These are phyloP conservation scores for Armadillidium nasatum DNA, from an alignment of 1,140 invertebrate genomes.

Conservation along the genomic window DNA sequence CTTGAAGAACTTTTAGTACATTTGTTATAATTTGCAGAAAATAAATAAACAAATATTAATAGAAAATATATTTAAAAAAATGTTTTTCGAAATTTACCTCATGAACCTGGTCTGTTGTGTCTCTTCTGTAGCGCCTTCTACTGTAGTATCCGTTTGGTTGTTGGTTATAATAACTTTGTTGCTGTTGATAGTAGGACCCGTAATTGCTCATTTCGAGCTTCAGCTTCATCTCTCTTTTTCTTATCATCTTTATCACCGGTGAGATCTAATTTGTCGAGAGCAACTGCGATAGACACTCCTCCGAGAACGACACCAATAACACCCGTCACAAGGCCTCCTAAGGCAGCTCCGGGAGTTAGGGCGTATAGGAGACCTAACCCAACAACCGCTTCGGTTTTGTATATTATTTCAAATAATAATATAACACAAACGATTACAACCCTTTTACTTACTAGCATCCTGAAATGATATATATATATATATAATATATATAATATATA, in stretches of 20 bases:
- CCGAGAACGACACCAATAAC: background rate
- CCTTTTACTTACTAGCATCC: too few species aligned
- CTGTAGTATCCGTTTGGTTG: too few species aligned
- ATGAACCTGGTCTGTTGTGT: too few species aligned
- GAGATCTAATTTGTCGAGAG: background rate
- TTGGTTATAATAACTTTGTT: too few species aligned
- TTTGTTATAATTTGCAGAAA: background rate
- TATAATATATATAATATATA: background rate
- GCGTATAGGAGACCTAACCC: background rate
- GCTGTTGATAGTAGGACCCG: background rate
- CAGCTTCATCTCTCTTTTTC: background rate
- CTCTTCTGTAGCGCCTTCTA: too few species aligned
- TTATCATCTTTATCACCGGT: background rate
- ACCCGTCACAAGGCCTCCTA: background rate
- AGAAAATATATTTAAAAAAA: background rate
- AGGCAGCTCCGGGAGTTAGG: background rate
- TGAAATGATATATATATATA: too few species aligned
- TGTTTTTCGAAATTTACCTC: background rate
- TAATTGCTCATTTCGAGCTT: background rate
- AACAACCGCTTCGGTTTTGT: background rate
- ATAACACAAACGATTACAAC: too few species aligned
- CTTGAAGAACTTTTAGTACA: too few species aligned
- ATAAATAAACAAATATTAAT: background rate
- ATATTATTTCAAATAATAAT: background rate
- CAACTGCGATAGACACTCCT: background rate